These are phyloP conservation scores for Danio albolineatus DNA, from an alignment of 2,797 vertebrate species.

Conservation along the genomic window DNA sequence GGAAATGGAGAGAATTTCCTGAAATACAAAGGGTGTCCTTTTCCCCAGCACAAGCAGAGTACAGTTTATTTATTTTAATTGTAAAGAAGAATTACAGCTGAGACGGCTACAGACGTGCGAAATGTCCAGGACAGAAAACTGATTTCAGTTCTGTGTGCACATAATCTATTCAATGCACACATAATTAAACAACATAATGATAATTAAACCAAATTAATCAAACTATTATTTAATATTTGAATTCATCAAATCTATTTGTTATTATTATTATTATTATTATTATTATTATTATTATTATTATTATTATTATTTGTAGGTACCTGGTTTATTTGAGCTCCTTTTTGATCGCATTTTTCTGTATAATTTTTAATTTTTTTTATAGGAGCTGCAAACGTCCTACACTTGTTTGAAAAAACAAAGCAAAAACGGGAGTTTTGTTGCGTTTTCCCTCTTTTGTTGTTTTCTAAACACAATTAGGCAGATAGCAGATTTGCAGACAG, in stretches of 20 bases:
- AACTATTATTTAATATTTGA: not conserved
- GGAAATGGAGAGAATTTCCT: slow-evolving; percentile 87
- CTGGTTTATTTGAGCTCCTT: not conserved
- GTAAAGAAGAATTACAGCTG: not conserved
- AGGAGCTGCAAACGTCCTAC: slow-evolving; percentile 69
- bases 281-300: not conserved
- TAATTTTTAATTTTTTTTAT: too few relatives aligned
- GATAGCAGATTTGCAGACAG: slow-evolving; percentile 71
- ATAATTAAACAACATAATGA: too few relatives aligned
- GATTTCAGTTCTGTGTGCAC: not conserved
- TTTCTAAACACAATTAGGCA: slow-evolving; percentile 80
- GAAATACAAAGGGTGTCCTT: slow-evolving; percentile 68
- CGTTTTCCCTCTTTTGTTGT: slow-evolving; percentile 60
- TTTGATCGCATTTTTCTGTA: not conserved
- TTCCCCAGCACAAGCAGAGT: slow-evolving; percentile 25
- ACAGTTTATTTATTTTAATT: not conserved
- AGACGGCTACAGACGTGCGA: not conserved
- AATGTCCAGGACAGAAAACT: not conserved
- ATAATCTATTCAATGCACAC: too few relatives aligned
- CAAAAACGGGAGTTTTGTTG: slow-evolving; percentile 66
- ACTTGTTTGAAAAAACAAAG: slow-evolving; percentile 60
- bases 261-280: not conserved
- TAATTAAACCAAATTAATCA: too few relatives aligned
- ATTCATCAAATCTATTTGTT: not conserved
- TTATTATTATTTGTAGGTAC: not conserved